These are phyloP conservation scores for Psittacula echo DNA, from an alignment of 2,797 vertebrate species.

Conservation along the genomic window DNA sequence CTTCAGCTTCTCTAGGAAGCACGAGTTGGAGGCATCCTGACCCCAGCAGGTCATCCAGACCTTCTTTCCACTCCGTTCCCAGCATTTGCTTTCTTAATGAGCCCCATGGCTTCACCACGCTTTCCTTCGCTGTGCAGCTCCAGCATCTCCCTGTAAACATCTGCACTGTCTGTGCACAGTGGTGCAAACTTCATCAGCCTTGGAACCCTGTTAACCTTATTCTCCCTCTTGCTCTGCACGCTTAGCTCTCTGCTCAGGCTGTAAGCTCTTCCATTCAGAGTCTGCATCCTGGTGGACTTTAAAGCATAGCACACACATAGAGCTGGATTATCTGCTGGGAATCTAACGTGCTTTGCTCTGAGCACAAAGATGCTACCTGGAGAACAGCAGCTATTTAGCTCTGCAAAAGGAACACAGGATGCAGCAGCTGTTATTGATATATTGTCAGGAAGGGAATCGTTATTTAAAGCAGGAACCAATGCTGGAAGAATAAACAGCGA, in stretches of 20 bases:
- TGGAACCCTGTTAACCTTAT: not conserved
- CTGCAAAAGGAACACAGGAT: not conserved
- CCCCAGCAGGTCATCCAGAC: not conserved
- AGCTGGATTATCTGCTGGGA: not conserved
- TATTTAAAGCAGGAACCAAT: not conserved
- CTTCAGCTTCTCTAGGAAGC: not conserved
- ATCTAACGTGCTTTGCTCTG: not conserved
- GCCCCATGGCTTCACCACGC: rapidly evolving
- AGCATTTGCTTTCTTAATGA: not conserved
- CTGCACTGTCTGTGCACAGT: rapidly evolving
- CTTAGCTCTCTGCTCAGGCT: not conserved
- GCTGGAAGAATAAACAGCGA: not conserved
- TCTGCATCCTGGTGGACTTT: not conserved
- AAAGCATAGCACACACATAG: not conserved
- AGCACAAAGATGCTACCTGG: not conserved
- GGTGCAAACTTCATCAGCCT: not conserved
- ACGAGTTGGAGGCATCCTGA: rapidly evolving
- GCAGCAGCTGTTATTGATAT: rapidly evolving
- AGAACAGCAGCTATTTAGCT: not conserved
- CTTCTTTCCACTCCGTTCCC: not conserved
- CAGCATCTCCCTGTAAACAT: not conserved
- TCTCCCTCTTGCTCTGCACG: not conserved
- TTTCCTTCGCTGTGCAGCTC: not conserved
- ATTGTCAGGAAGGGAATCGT: not conserved
- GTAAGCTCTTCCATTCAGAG: not conserved